Evolutionary conservation across 2,888 invertebrate genomes (phyloP).

Genomic region (Mactromeris polynyma): DNA sequence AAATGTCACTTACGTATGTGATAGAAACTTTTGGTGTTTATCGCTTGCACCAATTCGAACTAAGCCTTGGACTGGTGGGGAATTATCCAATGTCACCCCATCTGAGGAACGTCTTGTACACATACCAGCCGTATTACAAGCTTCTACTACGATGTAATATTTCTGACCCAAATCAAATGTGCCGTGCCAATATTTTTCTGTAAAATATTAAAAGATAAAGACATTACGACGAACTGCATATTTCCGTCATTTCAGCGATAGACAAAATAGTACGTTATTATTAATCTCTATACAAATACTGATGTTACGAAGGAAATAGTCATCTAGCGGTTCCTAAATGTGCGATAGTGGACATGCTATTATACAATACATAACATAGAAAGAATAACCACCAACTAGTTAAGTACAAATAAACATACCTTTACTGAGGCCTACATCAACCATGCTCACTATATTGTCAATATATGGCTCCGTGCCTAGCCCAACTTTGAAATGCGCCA

Average conservation of each 20-base stretch:
- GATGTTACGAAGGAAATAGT: no score
- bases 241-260: no score
- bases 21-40: conserved; percentile 47
- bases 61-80: conserved; percentile 69
- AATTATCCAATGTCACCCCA: conserved; percentile 70
- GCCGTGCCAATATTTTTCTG: conserved; percentile 55
- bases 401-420: not conserved
- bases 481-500: not conserved
- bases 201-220: not conserved
- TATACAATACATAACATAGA: no score
- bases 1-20: conserved; percentile 45
- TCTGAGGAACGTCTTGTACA: conserved; percentile 65
- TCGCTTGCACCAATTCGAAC: conserved; percentile 54
- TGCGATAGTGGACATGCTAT: no score
- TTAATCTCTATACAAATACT: no score
- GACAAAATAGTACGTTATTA: no score
- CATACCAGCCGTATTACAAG: conserved; percentile 72
- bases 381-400: no score
- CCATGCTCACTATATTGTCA: not conserved
- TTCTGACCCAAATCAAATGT: conserved; percentile 58
- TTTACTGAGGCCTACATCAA: conserved; percentile 3
- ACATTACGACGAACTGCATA: no score
- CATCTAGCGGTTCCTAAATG: no score
- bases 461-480: not conserved
- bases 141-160: conserved; percentile 66